phyloP scores from a whole-genome alignment of 1,140 invertebrate species.

The Atta texana region DNA sequence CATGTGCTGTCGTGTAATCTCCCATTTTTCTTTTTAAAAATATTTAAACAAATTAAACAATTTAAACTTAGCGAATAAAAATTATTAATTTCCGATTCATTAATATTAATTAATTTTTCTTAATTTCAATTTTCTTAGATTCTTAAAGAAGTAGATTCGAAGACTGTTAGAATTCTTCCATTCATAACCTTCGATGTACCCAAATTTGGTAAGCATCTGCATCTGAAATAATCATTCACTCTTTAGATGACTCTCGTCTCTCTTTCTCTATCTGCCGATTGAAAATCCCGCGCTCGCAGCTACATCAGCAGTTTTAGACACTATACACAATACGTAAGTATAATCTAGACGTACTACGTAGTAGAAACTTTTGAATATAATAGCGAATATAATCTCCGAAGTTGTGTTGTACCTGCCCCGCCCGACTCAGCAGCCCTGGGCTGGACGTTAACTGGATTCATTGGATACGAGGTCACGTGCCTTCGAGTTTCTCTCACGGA shows the following conservation, averaged over 20 bases:
- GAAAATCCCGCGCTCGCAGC: constrained; percentile 74
- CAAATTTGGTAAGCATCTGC: constrained; percentile 56
- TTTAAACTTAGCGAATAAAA: constrained; percentile 11
- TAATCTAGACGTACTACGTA: constrained; percentile 77
- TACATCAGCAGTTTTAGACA: constrained; percentile 75
- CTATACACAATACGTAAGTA: constrained; percentile 78
- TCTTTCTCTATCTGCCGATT: constrained; percentile 49
- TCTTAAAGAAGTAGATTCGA: background rate
- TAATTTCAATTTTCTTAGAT: constrained; percentile 14
- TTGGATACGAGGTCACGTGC: constrained; percentile 73
- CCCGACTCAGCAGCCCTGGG: constrained; percentile 53
- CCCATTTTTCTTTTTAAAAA: background rate
- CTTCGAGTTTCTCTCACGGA: constrained; percentile 62
- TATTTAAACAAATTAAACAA: background rate
- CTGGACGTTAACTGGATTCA: constrained; percentile 70
- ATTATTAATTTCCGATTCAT: background rate
- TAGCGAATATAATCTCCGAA: constrained; percentile 70
- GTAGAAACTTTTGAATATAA: constrained; percentile 77
- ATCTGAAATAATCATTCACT: constrained; percentile 34
- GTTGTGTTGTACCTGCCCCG: constrained; percentile 71
- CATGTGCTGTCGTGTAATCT: background rate
- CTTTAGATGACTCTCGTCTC: constrained; percentile 40
- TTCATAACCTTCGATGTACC: background rate
- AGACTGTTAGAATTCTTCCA: background rate
- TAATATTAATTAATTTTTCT: background rate